Base-by-base conservation (phyloP, 2,797 vertebrate genomes). In the Myotis findleyi region DNA sequence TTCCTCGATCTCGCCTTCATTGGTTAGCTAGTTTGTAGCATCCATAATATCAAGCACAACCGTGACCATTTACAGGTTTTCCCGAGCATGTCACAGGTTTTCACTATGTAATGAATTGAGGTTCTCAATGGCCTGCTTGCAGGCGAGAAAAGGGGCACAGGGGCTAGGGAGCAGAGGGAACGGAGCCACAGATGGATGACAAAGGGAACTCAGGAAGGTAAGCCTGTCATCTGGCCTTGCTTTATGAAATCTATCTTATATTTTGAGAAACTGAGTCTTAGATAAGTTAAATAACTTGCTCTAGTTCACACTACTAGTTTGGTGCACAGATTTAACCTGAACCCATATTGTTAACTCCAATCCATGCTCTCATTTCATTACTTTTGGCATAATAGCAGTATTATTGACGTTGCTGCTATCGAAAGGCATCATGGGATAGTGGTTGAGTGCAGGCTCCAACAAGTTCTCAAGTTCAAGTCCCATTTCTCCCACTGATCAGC, bases 341-440 rank as follows among this genome's bases (percentile, higher is more conserved):
- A 59, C 11, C 18, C 20, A 1, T 2, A 13, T 53, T 38, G 27
- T 51, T 38, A 12, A 51, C 55, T 49, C 44, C n/a, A 18, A 55
- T 5, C 23, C 5, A 27, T 3, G 18, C 25, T 91, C 66, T 77
- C 23, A 21, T 5, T 57, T 84, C 2, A 18, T 20, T 30, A 30
- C 25, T 23, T 38, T 79, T 69, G 76, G 8, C 20, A 8, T 51
- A 64, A 38, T 41, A 47, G 51, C 17, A n/a, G 13, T 41, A 1
- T 21, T 6, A 10, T 25, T 36, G n/a, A 25, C 7, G 7, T 6
- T 23, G 47, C 21, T 18, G 7, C 16, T 13, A 7, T 27, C 0
- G 1, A 23, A 44, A 68, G 30, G 20, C 13, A n/a, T 36, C 13
- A 3, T 11, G 23, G 51, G 2, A 3, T 12, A 20, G 10, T 21